A percentile compares a stretch with the other conserved stretches of the same genome.
phyloP scores from a whole-genome alignment of 2,797 vertebrate genomes.

The Fratercula arctica region DNA sequence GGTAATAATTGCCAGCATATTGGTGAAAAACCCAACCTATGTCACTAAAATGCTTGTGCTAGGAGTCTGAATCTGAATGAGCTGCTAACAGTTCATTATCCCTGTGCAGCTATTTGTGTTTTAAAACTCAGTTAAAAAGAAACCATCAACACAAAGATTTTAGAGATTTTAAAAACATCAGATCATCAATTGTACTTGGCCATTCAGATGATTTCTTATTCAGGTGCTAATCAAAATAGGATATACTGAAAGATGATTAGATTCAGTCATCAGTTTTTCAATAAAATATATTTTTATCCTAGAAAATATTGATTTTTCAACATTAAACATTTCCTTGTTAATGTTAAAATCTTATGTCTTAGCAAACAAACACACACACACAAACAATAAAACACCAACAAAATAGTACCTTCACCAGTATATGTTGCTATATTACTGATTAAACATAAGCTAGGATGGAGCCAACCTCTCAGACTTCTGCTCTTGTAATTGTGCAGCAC shows the following conservation, averaged over 20 bases:
- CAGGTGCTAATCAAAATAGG: not conserved
- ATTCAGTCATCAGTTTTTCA: not conserved
- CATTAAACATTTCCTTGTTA: not conserved
- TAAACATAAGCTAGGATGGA: not conserved
- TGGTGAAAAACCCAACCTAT: not conserved
- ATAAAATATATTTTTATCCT: not conserved
- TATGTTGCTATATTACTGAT: not conserved
- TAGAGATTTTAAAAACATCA: not conserved
- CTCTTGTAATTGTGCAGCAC: accelerated
- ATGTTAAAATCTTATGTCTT: not conserved
- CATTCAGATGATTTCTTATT: not conserved
- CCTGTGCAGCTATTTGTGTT: not conserved
- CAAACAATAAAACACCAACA: not conserved
- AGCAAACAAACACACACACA: not conserved
- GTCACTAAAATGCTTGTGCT: not conserved
- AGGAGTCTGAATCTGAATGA: not conserved
- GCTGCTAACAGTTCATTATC: not conserved
- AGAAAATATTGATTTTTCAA: not conserved
- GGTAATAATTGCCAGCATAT: not conserved
- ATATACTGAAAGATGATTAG: not conserved
- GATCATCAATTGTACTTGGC: not conserved
- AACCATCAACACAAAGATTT: not conserved
- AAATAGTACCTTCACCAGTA: not conserved
- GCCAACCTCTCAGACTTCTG: not conserved
- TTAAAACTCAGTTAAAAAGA: not conserved